A percentile compares a stretch with the other conserved stretches of the same genome.
Conservation (phyloP, 2,113 vertebrate species). For the Tamias sibiricus region DNA sequence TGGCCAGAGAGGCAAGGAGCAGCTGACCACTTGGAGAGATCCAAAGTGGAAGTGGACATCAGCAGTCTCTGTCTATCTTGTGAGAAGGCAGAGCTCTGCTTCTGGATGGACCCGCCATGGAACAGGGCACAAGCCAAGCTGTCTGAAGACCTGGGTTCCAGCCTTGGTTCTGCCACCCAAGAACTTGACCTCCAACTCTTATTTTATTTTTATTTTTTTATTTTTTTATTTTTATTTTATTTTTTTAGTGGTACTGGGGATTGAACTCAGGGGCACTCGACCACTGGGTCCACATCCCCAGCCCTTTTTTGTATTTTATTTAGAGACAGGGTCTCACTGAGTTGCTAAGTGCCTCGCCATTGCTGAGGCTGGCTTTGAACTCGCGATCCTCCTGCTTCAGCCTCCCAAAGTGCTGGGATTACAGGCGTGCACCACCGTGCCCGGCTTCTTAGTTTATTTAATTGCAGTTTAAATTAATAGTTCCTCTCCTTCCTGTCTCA, state of each 20-base stretch:
- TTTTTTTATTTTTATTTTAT: too few relatives aligned
- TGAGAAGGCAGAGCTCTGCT: neutral
- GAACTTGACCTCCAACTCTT: slow-evolving; percentile 13
- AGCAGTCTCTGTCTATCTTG: neutral
- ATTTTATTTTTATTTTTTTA: too few relatives aligned
- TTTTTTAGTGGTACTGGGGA: too few relatives aligned
- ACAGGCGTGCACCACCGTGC: too few relatives aligned
- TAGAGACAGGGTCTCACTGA: too few relatives aligned
- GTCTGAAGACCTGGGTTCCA: neutral
- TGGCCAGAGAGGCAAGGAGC: neutral
- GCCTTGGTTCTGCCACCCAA: neutral
- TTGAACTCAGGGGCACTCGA: too few relatives aligned
- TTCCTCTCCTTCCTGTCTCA: neutral
- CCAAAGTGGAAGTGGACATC: neutral
- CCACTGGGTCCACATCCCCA: too few relatives aligned
- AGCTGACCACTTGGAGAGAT: neutral
- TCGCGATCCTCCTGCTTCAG: too few relatives aligned
- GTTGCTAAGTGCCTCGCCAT: too few relatives aligned
- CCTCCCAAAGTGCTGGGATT: too few relatives aligned
- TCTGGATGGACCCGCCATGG: neutral
- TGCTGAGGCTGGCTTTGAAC: too few relatives aligned
- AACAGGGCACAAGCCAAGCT: neutral
- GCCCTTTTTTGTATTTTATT: too few relatives aligned
- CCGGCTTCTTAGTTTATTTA: neutral
- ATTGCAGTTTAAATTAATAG: neutral